These are phyloP conservation scores for Leucoraja erinaceus DNA, from an alignment of 2,113 vertebrate species.

Conservation along the genomic window DNA sequence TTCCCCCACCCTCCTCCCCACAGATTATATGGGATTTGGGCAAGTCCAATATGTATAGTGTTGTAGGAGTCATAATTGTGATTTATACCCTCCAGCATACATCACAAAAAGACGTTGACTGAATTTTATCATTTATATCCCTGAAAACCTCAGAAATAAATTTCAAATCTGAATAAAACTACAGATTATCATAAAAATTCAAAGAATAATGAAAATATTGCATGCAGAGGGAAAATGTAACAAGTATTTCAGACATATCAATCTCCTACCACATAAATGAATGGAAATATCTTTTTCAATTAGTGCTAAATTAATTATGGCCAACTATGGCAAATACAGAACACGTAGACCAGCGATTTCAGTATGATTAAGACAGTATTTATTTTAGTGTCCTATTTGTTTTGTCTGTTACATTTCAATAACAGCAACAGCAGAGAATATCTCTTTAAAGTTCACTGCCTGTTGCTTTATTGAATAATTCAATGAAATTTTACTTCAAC, in stretches of 20 bases:
- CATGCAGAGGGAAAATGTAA: neutral
- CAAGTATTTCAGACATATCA: neutral
- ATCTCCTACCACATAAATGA: neutral
- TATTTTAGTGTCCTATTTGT: neutral
- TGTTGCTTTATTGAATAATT: neutral
- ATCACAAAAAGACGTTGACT: neutral
- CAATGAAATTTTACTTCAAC: neutral
- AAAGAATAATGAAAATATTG: neutral
- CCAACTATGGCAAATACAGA: neutral
- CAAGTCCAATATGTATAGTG: neutral
- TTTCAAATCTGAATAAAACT: neutral
- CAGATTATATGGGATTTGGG: too few relatives aligned
- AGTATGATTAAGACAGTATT: neutral
- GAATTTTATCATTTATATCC: neutral
- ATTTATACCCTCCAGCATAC: neutral
- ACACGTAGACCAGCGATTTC: neutral
- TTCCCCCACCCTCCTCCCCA: too few relatives aligned
- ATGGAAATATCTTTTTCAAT: neutral
- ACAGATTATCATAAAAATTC: neutral
- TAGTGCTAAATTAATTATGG: neutral
- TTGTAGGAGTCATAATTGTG: neutral
- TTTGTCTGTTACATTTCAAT: neutral
- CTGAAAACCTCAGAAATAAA: neutral
- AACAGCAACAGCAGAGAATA: neutral
- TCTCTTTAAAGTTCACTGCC: neutral